phyloP scores from a whole-genome alignment of 2,888 invertebrate species.

The Phaedon cochleariae region DNA sequence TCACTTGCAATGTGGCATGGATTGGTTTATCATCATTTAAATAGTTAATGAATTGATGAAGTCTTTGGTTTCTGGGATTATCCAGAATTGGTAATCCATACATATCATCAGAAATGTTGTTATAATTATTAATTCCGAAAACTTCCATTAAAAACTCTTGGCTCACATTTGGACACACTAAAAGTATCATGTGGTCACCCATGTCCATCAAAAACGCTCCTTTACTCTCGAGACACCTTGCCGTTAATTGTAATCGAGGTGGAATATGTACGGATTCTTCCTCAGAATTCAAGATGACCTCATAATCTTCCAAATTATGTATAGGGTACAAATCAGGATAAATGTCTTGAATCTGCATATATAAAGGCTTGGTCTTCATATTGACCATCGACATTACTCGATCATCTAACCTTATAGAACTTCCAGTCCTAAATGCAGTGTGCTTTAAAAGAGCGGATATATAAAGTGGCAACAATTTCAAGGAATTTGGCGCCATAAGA shows the following conservation, averaged over 20 bases:
- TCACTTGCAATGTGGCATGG: conserved; percentile 78
- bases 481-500: conserved; percentile 78
- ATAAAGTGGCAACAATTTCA: conserved; percentile 87
- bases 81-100: conserved; percentile 80
- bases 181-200: conserved; percentile 81
- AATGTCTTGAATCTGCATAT: conserved; percentile 80
- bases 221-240: conserved; percentile 80
- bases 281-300: conserved; percentile 54
- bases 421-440: conserved; percentile 89
- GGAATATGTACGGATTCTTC: conserved; percentile 68
- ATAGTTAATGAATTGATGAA: conserved; percentile 82
- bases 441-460: conserved; percentile 89
- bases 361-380: conserved; percentile 87
- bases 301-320: conserved; percentile 69
- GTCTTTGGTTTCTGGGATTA: conserved; percentile 75
- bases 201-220: conserved; percentile 94
- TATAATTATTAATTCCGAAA: conserved; percentile 79
- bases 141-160: conserved; percentile 78
- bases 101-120: conserved; percentile 80
- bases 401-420: conserved; percentile 91
- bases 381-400: conserved; percentile 92
- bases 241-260: conserved; percentile 84
- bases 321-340: conserved; percentile 94
- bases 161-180: conserved; percentile 83
- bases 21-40: conserved; percentile 88